A percentile compares a stretch with the other conserved stretches of the same genome.
phyloP scores from a whole-genome alignment of 2,113 vertebrate genomes.

The Lathamus discolor region DNA sequence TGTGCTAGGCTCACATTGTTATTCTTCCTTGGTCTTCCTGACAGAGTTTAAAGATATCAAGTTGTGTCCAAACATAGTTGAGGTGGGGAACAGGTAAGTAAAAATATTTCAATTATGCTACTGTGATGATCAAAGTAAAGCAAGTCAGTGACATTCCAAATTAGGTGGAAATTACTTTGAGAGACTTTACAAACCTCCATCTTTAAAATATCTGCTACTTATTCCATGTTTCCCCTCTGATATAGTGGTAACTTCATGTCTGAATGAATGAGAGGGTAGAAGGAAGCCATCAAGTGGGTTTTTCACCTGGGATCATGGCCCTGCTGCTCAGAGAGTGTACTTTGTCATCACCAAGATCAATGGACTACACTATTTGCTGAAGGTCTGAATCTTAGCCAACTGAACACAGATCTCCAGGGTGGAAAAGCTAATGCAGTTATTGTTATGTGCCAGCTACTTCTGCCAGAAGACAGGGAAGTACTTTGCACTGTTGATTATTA shows the following conservation, averaged over 20 bases:
- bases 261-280: background rate
- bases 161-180: background rate
- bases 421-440: background rate
- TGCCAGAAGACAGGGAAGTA: background rate
- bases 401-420: background rate
- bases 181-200: background rate
- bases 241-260: background rate
- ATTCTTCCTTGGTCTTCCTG: background rate
- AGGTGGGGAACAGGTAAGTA: background rate
- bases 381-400: background rate
- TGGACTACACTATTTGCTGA: background rate
- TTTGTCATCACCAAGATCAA: background rate
- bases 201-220: background rate
- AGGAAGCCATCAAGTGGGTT: background rate
- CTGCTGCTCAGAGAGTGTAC: background rate
- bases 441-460: background rate
- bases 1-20: background rate
- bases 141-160: background rate
- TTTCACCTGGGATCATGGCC: background rate
- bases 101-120: accelerated
- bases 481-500: background rate
- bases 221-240: background rate
- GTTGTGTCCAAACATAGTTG: background rate
- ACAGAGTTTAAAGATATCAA: background rate
- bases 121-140: background rate